Base-by-base conservation (phyloP, 2,888 invertebrate genomes). In the Rhagonycha lutea region DNA sequence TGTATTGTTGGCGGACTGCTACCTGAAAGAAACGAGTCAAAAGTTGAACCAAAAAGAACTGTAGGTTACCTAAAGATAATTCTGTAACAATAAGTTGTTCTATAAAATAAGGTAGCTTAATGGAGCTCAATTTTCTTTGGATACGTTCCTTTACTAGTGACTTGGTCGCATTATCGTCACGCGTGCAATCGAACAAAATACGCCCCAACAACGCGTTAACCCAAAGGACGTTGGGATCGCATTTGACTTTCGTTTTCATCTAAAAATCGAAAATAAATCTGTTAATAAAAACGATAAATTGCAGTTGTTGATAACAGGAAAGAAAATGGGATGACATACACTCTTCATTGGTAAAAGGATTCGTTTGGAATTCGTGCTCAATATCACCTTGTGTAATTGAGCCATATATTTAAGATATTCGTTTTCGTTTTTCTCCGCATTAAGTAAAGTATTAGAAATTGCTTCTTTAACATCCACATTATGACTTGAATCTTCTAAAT, bases 71-170 rank as follows among this genome's bases (percentile, higher is more conserved):
- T 81, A 96, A 89, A 65, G 93, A 92, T 81, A 97, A 88, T 84
- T 94, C 93, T 32, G 93, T 92, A 80, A 97, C 91, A 69, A 91
- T 88, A 71, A 98, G 89, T 80, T 94, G 94, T 79, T 96, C 95
- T 90, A 98, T 95, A 88, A 97, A 96, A 82, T 95, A 94, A 1
- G 98, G 97, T 79, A 95, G 87, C 90, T 95, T 96, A 80, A 98
- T 94, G 76, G 95, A 94, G 75, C 93, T 91, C 2, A 98, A 89
- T 89, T 98, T 98, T 84, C 93, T 91, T 88, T 98, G 96, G 85
- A 97, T 94, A 85, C 94, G 92, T 70, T 93, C 92, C 85, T 93
- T 93, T 60, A 97, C 90, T 78, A 92, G 90, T n/a, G n/a, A 47
- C 74, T 90, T 89, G 60, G 92, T 91, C 89, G 94, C 94, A 76